Evolutionary conservation across 2,888 invertebrate genomes (phyloP), one percentile per base, ranked within the genome.

Genomic region (Drosophila atripex): DNA sequence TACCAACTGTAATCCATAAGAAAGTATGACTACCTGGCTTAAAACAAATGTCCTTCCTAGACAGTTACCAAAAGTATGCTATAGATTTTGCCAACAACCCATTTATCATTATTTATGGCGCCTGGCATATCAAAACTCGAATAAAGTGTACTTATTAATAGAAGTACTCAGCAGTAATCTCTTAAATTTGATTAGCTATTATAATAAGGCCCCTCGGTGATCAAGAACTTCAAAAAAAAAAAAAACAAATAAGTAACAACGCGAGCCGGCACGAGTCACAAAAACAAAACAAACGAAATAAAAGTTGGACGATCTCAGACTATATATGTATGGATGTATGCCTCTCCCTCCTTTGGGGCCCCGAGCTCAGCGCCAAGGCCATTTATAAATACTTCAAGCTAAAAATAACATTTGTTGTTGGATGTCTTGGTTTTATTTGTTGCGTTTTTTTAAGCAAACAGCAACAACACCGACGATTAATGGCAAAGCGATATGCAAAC

Each of bases 321-420:
- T 18, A 25, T 43, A 23, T 30, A 7, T 46, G 21, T 47, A 18
- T 6, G 30, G 21, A 18, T 41, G 18, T 14, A 14, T 21, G 9
- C 9, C 5, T 23, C 28, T 38, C 16, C 8, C 52, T 32, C 23
- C 46, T 11, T 52, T 16, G 60, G 23, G 35, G 38, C 52, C 53
- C 21, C 41, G 39, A 53, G 39, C 41, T 18, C 32, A 72, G 64
- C 76, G 68, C 80, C 89, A 88, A 88, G 88, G 88, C 76, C 88
- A 88, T 88, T 89, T 88, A 88, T 79, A 88, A 88, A 89, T 88
- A 88, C 71, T 72, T 69, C 53, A 59, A 70, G 78, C 88, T 88
- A 89, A 87, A 89, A 89, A 89, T 89, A 89, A 74, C 70, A 47
- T 63, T 56, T 68, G 68, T 50, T 69, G 52, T 55, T 66, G 55